Base-by-base conservation (phyloP, 2,888 invertebrate species). In the Cataglyphis rosenhaueri region DNA sequence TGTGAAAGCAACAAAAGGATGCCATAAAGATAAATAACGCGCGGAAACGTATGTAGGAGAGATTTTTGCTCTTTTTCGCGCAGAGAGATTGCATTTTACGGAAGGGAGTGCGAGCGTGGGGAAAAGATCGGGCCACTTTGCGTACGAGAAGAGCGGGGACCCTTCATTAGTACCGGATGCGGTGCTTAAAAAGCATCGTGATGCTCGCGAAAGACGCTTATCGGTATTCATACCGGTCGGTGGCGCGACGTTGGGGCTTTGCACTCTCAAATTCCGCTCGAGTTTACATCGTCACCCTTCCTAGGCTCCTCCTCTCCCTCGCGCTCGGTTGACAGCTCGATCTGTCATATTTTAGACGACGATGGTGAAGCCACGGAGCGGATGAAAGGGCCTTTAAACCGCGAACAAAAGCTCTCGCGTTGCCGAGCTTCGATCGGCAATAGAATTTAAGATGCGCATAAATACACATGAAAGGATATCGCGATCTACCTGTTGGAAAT, bases 331-430 rank as follows among this genome's bases (percentile, higher is more conserved):
- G 84, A 73, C 70, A 66, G 83, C 84, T 65, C 87, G 88, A 88
- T 90, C 91, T 88, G 88, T 91, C 91, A 91, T 91, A 90, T 90
- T 89, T 91, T 86, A 88, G 87, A 86, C 85, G 87, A 86, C 87
- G 84, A 41, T 44, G 59, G 76, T 75, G 84, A 66, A 84, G 85
- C 86, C 73, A 91, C 87, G 89, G 85, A 87, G 64, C 86, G 82
- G 74, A 81, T 85, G 86, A 89, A 90, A 86, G 85, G 83, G 86
- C 86, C 86, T 89, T 88, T 87, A 87, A 87, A 88, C 83, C 87
- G 64, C 81, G 87, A 86, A 91, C 88, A 90, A 91, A 91, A 88
- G 87, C 82, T 68, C 84, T 68, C 74, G 66, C 75, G 74, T 74
- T 66, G 68, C 55, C 32, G 8, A 21, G 44, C 35, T 85, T 85